These are phyloP conservation scores for Atherinomorus stipes DNA, from an alignment of 2,113 vertebrate genomes.

Conservation along the genomic window DNA sequence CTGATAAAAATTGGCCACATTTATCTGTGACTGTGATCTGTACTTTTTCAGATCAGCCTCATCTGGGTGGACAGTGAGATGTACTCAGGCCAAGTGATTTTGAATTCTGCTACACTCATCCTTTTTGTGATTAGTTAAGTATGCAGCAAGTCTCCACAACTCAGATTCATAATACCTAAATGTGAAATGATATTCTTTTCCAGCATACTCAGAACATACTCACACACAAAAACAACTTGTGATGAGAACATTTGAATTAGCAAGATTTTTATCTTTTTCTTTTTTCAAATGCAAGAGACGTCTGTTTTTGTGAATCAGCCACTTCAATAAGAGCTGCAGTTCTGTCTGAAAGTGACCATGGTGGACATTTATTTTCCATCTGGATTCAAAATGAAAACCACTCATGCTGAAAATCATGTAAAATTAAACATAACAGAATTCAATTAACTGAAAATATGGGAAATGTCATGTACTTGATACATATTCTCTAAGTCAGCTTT, in stretches of 20 bases:
- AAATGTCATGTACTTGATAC: conserved; percentile 1
- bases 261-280: conserved; percentile 4
- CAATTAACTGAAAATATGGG: conserved; percentile 8
- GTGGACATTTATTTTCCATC: conserved; percentile 28
- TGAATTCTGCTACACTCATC: conserved; percentile 12
- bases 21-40: conserved; percentile 20
- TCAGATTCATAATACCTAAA: conserved; percentile 42
- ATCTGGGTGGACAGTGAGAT: conserved; percentile 2
- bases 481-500: neutral
- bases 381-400: conserved; percentile 41
- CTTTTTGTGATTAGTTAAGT: conserved; percentile 7
- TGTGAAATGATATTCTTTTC: conserved; percentile 24
- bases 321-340: conserved; percentile 18
- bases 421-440: conserved; percentile 37
- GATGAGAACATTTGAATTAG: conserved; percentile 27
- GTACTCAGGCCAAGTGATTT: conserved; percentile 14
- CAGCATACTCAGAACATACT: no score
- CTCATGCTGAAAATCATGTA: conserved; percentile 36
- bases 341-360: conserved; percentile 18
- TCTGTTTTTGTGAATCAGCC: conserved; percentile 41
- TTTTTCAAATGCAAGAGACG: neutral
- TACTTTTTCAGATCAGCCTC: conserved; percentile 20
- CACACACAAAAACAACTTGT: conserved; percentile 29
- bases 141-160: neutral
- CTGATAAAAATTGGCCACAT: conserved; percentile 25